phyloP scores from a whole-genome alignment of 2,113 vertebrate species.

The Nycticryphes semicollaris region DNA sequence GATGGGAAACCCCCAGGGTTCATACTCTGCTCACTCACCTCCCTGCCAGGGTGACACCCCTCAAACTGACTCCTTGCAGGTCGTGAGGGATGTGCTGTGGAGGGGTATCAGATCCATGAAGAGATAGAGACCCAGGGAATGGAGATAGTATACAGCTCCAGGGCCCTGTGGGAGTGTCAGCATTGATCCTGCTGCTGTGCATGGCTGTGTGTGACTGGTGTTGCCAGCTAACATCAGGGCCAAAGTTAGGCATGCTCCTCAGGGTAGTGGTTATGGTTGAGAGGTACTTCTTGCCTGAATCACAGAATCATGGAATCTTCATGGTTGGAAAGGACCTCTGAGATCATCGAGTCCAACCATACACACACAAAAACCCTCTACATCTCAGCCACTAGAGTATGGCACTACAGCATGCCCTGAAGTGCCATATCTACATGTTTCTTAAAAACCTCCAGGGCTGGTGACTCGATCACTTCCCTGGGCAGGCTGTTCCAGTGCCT shows the following conservation, averaged over 20 bases:
- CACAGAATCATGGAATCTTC: too few relatives aligned
- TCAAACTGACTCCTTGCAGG: neutral
- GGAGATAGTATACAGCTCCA: neutral
- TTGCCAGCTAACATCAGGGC: neutral
- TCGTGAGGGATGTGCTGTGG: neutral
- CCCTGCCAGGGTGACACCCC: neutral
- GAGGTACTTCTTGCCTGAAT: neutral
- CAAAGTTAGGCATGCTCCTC: neutral
- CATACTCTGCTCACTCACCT: neutral
- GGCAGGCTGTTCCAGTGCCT: too few relatives aligned
- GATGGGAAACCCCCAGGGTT: neutral
- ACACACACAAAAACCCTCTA: too few relatives aligned
- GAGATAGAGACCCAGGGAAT: neutral
- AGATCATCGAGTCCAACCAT: too few relatives aligned
- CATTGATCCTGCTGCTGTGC: accelerated
- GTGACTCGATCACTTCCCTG: too few relatives aligned
- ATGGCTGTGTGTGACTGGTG: accelerated
- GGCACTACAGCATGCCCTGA: too few relatives aligned
- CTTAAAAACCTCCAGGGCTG: too few relatives aligned
- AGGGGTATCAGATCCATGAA: accelerated
- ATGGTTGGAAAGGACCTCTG: too few relatives aligned
- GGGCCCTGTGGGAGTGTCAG: neutral
- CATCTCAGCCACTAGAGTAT: too few relatives aligned
- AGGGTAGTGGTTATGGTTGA: accelerated
- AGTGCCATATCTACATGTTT: too few relatives aligned